Percentiles rank a stretch among this genome's conserved stretches.
These are phyloP conservation scores for Phaetusa simplex DNA, from an alignment of 2,113 vertebrate species.

Conservation along the genomic window DNA sequence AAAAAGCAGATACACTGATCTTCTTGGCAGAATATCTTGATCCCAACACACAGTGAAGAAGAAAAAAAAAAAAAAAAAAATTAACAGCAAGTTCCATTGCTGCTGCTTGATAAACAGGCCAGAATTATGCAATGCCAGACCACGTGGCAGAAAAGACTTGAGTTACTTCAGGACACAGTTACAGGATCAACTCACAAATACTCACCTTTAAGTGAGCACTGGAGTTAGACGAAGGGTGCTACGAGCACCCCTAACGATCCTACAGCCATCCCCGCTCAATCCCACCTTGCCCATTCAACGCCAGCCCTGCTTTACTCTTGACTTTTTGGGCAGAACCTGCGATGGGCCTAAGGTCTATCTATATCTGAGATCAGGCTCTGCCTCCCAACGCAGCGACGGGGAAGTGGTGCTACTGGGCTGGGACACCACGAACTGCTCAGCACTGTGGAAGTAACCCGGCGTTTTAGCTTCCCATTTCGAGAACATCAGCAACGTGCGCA, in stretches of 20 bases:
- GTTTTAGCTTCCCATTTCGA: not conserved
- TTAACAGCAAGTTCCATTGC: not conserved
- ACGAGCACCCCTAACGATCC: not conserved
- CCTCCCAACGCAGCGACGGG: not conserved
- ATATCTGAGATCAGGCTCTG: not conserved
- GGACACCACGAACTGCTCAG: not conserved
- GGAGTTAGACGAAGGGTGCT: not conserved
- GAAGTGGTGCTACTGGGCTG: not conserved
- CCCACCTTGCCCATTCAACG: rapidly evolving
- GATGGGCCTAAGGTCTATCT: not conserved
- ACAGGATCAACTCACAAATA: not conserved
- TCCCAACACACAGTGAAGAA: not conserved
- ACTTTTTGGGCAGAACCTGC: not conserved
- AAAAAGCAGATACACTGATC: not conserved
- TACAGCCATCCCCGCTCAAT: not conserved
- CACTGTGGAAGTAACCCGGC: rapidly evolving
- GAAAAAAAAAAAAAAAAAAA: not conserved
- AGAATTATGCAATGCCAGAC: not conserved
- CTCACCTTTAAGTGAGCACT: not conserved
- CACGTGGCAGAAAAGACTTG: not conserved
- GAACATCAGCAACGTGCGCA: not conserved
- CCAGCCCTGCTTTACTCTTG: not conserved
- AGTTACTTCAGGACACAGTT: conserved; percentile 5
- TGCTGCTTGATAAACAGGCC: conserved; percentile 3
- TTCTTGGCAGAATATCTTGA: not conserved